Percentiles rank a stretch among this genome's conserved stretches.
These are phyloP conservation scores for Indicator indicator DNA, from an alignment of 2,113 vertebrate species.

Conservation along the genomic window DNA sequence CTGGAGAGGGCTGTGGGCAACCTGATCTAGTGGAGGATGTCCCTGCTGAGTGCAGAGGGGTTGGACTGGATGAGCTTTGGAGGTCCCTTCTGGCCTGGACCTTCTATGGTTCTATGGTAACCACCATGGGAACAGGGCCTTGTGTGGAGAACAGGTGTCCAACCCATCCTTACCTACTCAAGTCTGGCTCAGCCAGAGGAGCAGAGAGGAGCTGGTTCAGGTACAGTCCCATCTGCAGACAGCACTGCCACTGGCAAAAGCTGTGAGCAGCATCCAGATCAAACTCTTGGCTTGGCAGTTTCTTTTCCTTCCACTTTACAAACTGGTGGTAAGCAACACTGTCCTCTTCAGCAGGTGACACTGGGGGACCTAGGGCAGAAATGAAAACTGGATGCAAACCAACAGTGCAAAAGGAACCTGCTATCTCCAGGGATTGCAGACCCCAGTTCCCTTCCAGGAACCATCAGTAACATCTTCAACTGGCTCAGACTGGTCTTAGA, in stretches of 20 bases:
- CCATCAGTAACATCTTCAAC: neutral
- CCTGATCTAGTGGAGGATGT: too few relatives aligned
- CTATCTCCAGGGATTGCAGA: neutral
- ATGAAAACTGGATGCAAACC: neutral
- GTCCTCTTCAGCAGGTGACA: neutral
- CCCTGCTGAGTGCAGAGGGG: too few relatives aligned
- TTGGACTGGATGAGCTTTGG: too few relatives aligned
- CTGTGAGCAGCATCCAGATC: constrained; percentile 82
- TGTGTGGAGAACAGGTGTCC: neutral
- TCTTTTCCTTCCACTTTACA: constrained; percentile 65
- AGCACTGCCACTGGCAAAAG: constrained; percentile 95
- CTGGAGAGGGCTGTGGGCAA: too few relatives aligned
- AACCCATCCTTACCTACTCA: constrained; percentile 79
- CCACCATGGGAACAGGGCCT: neutral
- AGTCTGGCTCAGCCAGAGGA: constrained; percentile 83
- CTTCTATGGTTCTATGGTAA: too few relatives aligned
- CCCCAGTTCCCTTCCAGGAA: neutral
- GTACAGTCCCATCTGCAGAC: constrained; percentile 85
- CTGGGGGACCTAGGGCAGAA: constrained; percentile 33
- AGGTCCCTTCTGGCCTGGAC: too few relatives aligned
- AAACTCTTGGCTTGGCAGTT: constrained; percentile 39
- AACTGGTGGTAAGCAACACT: constrained; percentile 43
- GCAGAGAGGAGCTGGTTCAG: constrained; percentile 88
- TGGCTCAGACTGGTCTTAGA: neutral
- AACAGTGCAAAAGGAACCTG: neutral